phyloP scores from a whole-genome alignment of 2,113 vertebrate genomes.

The Poeciliopsis retropinna region DNA sequence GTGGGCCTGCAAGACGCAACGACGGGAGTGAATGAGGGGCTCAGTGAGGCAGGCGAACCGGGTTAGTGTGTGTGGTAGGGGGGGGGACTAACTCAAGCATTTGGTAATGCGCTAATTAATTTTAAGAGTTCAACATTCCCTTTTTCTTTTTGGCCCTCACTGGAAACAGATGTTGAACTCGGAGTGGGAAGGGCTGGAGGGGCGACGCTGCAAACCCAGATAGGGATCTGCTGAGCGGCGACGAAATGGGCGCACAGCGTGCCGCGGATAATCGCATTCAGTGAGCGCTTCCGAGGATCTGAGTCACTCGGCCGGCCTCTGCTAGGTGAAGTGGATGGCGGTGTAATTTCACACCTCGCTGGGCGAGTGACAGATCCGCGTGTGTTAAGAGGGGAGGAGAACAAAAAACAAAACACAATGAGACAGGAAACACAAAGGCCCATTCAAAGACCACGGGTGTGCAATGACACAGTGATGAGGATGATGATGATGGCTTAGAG shows the following conservation, averaged over 20 bases:
- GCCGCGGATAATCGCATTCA: constrained; percentile 14
- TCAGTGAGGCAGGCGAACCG: constrained; percentile 28
- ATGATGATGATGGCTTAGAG: neutral
- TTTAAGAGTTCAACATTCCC: constrained; percentile 67
- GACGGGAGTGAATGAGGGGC: constrained; percentile 35
- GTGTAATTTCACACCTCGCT: constrained; percentile 68
- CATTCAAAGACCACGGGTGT: constrained; percentile 22
- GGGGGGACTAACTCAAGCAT: constrained; percentile 52
- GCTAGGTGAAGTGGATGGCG: constrained; percentile 68
- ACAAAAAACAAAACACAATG: constrained; percentile 38
- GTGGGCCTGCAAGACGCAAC: constrained; percentile 7
- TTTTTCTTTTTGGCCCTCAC: constrained; percentile 59
- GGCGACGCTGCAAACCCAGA: constrained; percentile 38
- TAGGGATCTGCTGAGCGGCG: constrained; percentile 35
- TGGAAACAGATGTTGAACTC: constrained; percentile 72
- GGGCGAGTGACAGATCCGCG: constrained; percentile 56
- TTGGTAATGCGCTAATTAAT: constrained; percentile 77
- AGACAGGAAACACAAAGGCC: constrained; percentile 34
- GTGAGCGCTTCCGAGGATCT: constrained; percentile 21
- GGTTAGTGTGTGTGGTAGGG: neutral
- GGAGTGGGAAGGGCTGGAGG: constrained; percentile 18
- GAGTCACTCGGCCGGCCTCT: constrained; percentile 19
- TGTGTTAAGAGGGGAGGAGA: constrained; percentile 27
- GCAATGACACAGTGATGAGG: neutral
- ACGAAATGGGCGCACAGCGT: constrained; percentile 10